phyloP scores from a whole-genome alignment of 2,888 invertebrate species.

The Parochlus steinenii region DNA sequence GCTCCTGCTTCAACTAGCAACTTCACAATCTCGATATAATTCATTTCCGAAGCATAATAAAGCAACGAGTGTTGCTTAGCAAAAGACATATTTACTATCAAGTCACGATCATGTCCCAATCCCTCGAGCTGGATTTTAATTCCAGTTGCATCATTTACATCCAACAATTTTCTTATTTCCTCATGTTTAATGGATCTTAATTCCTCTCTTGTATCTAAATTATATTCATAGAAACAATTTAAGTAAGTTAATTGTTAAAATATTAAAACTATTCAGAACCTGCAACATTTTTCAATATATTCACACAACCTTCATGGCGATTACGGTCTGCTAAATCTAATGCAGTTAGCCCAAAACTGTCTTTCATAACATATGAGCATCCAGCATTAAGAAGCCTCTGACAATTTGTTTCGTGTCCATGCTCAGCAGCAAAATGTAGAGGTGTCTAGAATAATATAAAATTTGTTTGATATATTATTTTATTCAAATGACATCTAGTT shows the following conservation, averaged over 20 bases:
- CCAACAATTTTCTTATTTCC: constrained; percentile 58
- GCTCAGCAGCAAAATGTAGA: constrained; percentile 64
- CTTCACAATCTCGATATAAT: constrained; percentile 59
- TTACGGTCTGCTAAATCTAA: constrained; percentile 53
- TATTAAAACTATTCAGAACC: constrained; percentile 31
- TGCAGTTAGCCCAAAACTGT: constrained; percentile 53
- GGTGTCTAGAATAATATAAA: constrained; percentile 42
- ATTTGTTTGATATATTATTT: no score
- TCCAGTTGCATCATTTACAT: constrained; percentile 49
- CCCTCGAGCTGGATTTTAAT: constrained; percentile 49
- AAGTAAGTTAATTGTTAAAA: background rate
- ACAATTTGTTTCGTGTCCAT: constrained; percentile 58
- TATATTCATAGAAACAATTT: constrained; percentile 9
- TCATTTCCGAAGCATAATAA: constrained; percentile 79
- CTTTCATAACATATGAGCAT: constrained; percentile 42
- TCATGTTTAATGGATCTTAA: constrained; percentile 57
- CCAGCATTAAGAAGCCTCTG: constrained; percentile 46
- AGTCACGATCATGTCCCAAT: constrained; percentile 46
- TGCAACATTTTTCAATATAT: constrained; percentile 43
- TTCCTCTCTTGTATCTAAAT: constrained; percentile 53
- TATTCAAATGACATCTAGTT: background rate
- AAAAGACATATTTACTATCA: constrained; percentile 72
- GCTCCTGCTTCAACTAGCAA: constrained; percentile 65
- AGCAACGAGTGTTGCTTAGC: constrained; percentile 76
- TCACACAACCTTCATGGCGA: constrained; percentile 46